Conservation (phyloP, 2,888 invertebrate genomes). For the Tipula helvola region DNA sequence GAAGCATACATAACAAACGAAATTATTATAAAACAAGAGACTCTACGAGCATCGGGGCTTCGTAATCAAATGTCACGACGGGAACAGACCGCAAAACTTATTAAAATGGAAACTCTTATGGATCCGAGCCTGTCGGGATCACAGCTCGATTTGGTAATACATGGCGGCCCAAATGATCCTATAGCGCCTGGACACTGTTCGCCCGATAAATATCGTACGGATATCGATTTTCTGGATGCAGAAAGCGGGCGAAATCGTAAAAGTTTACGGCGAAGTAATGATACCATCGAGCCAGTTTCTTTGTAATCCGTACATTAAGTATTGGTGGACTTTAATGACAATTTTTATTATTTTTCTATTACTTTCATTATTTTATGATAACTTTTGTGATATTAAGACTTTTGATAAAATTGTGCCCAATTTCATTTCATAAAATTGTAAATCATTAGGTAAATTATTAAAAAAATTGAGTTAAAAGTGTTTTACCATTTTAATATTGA, state of each 20-base stretch:
- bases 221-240: neutral
- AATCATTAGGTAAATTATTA: neutral
- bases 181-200: conserved; percentile 20
- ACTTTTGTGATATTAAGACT: neutral
- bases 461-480: neutral
- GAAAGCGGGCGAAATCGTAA: neutral
- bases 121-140: conserved; percentile 27
- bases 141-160: conserved; percentile 32
- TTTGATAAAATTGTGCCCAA: neutral
- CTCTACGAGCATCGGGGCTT: conserved; percentile 39
- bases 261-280: neutral
- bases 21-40: conserved; percentile 73
- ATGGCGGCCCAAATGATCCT: conserved; percentile 22
- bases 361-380: conserved; percentile 7
- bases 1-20: conserved; percentile 87
- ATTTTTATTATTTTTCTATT: neutral
- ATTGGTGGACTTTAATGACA: neutral
- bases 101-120: conserved; percentile 28
- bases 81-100: conserved; percentile 26
- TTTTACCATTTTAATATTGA: neutral
- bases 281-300: conserved; percentile 5
- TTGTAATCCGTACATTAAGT: neutral
- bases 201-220: neutral
- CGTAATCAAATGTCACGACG: neutral
- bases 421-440: neutral